Percentiles rank a stretch among this genome's conserved stretches.
phyloP scores from a whole-genome alignment of 2,888 invertebrate genomes.

The Lepidochitona cinerea region DNA sequence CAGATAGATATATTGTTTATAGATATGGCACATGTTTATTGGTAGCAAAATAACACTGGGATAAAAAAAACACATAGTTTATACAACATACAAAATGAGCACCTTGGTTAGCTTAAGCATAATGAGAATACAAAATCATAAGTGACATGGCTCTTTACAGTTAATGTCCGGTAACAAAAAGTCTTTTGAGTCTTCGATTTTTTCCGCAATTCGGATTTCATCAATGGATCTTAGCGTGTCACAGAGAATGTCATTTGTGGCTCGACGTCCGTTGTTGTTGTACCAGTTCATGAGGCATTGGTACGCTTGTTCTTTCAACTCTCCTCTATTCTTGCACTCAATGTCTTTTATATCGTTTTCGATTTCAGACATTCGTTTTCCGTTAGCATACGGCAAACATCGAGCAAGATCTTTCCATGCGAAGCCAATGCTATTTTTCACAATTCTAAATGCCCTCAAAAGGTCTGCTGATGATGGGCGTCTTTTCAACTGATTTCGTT shows the following conservation, averaged over 20 bases:
- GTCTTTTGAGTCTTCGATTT: conserved; percentile 15
- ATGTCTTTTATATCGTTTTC: conserved; percentile 21
- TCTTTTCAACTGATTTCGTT: no score
- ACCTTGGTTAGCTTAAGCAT: no score
- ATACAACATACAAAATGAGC: no score
- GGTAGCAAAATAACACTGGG: no score
- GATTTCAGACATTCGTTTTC: conserved; percentile 11
- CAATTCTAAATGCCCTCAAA: conserved; percentile 14
- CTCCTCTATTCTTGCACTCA: conserved; percentile 18
- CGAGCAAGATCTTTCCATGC: conserved; percentile 23
- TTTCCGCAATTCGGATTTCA: conserved; percentile 18
- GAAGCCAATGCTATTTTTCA: conserved; percentile 18
- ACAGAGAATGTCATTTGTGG: conserved; percentile 1
- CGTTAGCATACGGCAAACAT: conserved; percentile 13
- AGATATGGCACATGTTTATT: no score
- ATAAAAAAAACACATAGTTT: no score
- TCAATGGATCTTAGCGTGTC: conserved; percentile 10
- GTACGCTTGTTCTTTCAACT: conserved; percentile 21
- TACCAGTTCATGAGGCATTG: conserved; percentile 6
- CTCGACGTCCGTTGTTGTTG: conserved; percentile 5
- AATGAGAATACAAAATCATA: no score
- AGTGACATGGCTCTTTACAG: no score
- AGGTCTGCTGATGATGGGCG: conserved; percentile 9
- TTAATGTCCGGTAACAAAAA: no score
- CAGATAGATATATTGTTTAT: no score